These are phyloP conservation scores for Polypedilum vanderplanki DNA, from an alignment of 1,140 invertebrate genomes.

Conservation along the genomic window DNA sequence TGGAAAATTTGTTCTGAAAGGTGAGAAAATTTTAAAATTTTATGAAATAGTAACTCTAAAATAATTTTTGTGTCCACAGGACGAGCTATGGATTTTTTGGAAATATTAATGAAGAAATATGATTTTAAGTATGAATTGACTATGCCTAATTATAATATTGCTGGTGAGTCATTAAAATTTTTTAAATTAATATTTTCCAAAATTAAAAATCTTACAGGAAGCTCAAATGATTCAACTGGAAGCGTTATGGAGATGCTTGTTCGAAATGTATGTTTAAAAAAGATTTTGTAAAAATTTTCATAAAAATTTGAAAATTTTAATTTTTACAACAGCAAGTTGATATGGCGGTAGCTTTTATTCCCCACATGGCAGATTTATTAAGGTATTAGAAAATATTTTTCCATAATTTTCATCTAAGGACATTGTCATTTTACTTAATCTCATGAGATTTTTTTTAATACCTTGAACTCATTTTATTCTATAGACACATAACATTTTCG, in stretches of 20 bases:
- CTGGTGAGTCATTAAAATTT: constrained; percentile 31
- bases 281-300: constrained; percentile 1
- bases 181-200: too few relatives aligned
- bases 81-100: constrained; percentile 62
- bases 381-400: constrained; percentile 45
- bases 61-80: constrained; percentile 48
- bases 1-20: constrained; percentile 49
- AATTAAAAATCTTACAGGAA: constrained; percentile 30
- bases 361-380: constrained; percentile 53
- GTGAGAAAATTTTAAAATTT: too few relatives aligned
- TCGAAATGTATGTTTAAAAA: constrained; percentile 47
- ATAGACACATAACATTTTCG: constrained; percentile 29
- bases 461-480: background rate
- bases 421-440: too few relatives aligned
- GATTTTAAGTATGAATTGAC: constrained; percentile 66
- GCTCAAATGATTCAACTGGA: constrained; percentile 47
- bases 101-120: constrained; percentile 58
- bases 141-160: constrained; percentile 50
- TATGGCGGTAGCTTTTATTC: constrained; percentile 67
- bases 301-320: background rate
- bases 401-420: too few relatives aligned
- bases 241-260: constrained; percentile 52
- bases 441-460: constrained; percentile 50
- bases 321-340: constrained; percentile 55
- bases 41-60: too few relatives aligned